Base-by-base conservation (phyloP, 1,140 invertebrate genomes). In the Cotesia vestalis region DNA sequence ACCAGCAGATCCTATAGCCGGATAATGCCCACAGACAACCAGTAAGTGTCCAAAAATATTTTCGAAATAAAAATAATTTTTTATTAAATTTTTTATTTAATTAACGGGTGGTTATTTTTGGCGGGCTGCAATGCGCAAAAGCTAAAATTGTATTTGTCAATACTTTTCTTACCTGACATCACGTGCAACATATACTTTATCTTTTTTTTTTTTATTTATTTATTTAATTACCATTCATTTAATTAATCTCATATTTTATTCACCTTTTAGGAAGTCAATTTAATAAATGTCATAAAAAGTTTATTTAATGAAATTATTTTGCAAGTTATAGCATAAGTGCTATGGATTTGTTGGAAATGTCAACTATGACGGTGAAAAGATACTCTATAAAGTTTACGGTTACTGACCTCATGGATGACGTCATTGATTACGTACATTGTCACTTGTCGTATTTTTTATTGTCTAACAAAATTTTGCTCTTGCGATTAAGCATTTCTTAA, bases 1-100 rank as follows among this genome's bases (percentile, higher is more conserved):
- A 77, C 73, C 61, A 79, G 80, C 57, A 76, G 69, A 57, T 78
- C 77, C 27, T 77, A 75, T 72, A 67, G 71, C 34, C 75, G 79
- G 77, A 62, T 80, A 80, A 74, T 75, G 57, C 72, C 68, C 51
- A 53, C 20, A 27, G 62, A 71, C 63, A 77, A 55, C 62, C 79
- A 77, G 79, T 81, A 73, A 80, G 79, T 81, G 4, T 17, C 46
- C 59, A 12, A 57, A 17, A 17, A 12, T 17, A 17, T 12, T 57
- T 57, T 3, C 14, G 0, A 20, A 20, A 57, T 12, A 14, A 12
- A 20, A 57, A 6, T 20, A 55, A 20, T 57, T 57, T 3, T 57
- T 3, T 46, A 46, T 46, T 46, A 9, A 55, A 20, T 57, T 57
- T 3, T 57, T 3, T 46, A 46, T 46, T 46, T 6, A 46, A 46